These are phyloP conservation scores for Cyprinodon brontotheroides DNA, from an alignment of 2,113 vertebrate species.

Conservation along the genomic window DNA sequence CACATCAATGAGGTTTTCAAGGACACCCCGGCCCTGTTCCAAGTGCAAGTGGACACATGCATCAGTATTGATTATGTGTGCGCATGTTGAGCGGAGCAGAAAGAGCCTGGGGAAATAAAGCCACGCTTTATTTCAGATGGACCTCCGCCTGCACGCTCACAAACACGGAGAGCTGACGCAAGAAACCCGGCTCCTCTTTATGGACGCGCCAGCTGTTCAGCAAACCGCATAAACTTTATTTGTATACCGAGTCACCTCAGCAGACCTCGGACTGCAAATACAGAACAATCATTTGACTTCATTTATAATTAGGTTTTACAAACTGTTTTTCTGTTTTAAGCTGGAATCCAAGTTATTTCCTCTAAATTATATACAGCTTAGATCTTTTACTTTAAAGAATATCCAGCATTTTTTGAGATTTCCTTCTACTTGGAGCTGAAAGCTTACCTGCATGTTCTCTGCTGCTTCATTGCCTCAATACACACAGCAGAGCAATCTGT, in stretches of 20 bases:
- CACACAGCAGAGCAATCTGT: constrained; percentile 17
- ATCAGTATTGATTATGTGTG: constrained; percentile 53
- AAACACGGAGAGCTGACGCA: background rate
- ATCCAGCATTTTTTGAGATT: background rate
- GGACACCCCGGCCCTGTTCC: constrained; percentile 9
- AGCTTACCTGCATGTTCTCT: constrained; percentile 12
- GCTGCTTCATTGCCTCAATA: background rate
- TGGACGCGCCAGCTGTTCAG: constrained; percentile 20
- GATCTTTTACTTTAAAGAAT: background rate
- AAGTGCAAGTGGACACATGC: constrained; percentile 15
- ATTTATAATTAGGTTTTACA: background rate
- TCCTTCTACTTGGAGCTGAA: constrained; percentile 23
- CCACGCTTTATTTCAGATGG: constrained; percentile 13
- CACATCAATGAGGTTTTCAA: background rate
- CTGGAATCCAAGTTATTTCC: background rate
- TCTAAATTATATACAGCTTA: background rate
- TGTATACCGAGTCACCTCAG: constrained; percentile 5
- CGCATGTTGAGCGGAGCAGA: constrained; percentile 32
- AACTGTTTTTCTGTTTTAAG: too few relatives aligned
- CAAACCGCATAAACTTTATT: constrained; percentile 14
- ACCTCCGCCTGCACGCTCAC: background rate
- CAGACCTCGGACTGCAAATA: background rate
- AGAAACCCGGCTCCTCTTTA: constrained; percentile 3
- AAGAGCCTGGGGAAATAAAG: constrained; percentile 55
- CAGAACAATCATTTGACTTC: background rate